Evolutionary conservation across 1,140 invertebrate species (phyloP).

Genomic region (Phocides pigmalion): DNA sequence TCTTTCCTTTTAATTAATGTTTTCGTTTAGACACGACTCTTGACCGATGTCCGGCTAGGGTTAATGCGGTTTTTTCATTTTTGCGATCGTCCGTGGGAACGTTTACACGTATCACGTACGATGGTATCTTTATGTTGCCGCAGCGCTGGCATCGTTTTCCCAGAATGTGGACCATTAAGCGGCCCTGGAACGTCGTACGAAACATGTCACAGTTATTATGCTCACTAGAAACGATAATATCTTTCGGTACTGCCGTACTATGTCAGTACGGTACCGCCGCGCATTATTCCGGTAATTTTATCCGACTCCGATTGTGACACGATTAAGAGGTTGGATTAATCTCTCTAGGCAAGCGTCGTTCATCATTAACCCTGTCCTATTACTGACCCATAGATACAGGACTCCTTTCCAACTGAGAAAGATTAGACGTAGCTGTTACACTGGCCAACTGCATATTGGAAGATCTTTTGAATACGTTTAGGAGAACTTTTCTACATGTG

Average conservation of each 20-base stretch:
- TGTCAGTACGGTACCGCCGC: conserved; percentile 42
- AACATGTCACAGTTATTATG: conserved; percentile 80
- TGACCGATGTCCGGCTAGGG: conserved; percentile 68
- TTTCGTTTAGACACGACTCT: conserved; percentile 58
- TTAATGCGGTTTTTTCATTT: conserved; percentile 46
- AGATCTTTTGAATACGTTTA: no score
- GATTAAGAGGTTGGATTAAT: conserved; percentile 65
- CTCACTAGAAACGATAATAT: conserved; percentile 75
- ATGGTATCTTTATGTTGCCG: conserved; percentile 74
- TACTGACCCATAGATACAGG: no score
- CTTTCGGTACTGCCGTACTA: conserved; percentile 66
- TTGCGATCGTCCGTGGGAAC: conserved; percentile 74
- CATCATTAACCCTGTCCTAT: no score
- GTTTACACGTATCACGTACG: conserved; percentile 49
- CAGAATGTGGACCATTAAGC: conserved; percentile 73
- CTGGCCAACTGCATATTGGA: no score
- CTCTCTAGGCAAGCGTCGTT: conserved; percentile 29
- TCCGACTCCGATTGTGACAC: conserved; percentile 53
- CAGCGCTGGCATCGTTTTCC: conserved; percentile 68
- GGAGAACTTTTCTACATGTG: no score
- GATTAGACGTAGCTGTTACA: no score
- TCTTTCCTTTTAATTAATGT: conserved; percentile 75
- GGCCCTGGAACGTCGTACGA: conserved; percentile 67
- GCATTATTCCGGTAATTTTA: conserved; percentile 51
- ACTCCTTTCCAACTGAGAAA: conserved; percentile 17